These are phyloP conservation scores for Brachyhypopomus gauderio DNA, from an alignment of 2,113 vertebrate species.

Conservation along the genomic window DNA sequence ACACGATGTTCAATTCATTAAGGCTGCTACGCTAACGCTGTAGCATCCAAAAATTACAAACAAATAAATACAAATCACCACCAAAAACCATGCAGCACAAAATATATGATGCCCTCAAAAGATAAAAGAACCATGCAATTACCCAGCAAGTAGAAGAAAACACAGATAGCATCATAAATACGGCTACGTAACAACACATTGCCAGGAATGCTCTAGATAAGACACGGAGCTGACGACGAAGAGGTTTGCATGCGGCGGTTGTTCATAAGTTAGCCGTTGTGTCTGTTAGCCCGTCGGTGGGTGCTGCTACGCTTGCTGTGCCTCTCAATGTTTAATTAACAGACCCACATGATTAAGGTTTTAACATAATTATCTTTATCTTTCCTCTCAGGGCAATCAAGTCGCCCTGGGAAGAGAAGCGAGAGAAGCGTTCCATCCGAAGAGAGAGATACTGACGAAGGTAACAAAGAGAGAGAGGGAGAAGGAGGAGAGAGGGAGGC, in stretches of 20 bases:
- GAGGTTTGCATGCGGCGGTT: constrained; percentile 63
- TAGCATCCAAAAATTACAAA: not conserved
- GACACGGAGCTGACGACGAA: constrained; percentile 16
- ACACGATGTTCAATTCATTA: constrained; percentile 16
- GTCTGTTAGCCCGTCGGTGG: constrained; percentile 53
- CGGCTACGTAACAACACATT: not conserved
- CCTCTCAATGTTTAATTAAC: constrained; percentile 75
- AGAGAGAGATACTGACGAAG: constrained; percentile 56
- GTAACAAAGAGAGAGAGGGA: constrained; percentile 12
- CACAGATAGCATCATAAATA: not conserved
- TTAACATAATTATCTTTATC: constrained; percentile 80
- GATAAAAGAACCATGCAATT: constrained; percentile 18
- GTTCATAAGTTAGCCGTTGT: constrained; percentile 56
- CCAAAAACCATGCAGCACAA: not conserved
- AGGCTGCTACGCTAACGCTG: not conserved
- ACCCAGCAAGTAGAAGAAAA: constrained; percentile 21
- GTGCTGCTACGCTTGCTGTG: constrained; percentile 63
- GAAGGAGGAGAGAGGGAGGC: not conserved
- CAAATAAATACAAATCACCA: not conserved
- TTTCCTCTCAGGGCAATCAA: constrained; percentile 71
- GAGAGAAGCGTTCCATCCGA: constrained; percentile 65
- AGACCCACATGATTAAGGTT: constrained; percentile 70
- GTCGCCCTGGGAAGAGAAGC: constrained; percentile 65
- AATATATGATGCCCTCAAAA: constrained; percentile 19
- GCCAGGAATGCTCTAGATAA: constrained; percentile 10